Conservation (phyloP, 2,113 vertebrate species). For the Callopanchax toddi region DNA sequence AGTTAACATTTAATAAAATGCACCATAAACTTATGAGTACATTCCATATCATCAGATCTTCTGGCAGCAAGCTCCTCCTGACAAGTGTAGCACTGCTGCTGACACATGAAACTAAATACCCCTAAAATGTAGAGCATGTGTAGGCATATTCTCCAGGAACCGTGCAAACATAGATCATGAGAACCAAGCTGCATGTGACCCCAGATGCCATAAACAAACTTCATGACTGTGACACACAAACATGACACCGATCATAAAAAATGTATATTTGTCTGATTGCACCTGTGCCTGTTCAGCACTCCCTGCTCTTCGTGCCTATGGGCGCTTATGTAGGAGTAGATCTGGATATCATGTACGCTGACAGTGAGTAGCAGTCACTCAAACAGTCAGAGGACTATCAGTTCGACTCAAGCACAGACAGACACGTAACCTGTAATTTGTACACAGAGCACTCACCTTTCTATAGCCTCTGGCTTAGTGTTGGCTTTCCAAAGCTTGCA, state of each 20-base stretch:
- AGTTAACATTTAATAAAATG: too few relatives aligned
- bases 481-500: slow-evolving; percentile 62
- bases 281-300: slow-evolving; percentile 65
- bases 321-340: slow-evolving; percentile 10
- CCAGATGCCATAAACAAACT: slow-evolving; percentile 68
- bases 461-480: slow-evolving; percentile 68
- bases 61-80: slow-evolving; percentile 60
- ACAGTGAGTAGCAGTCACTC: slow-evolving; percentile 31
- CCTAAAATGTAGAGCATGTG: slow-evolving; percentile 78
- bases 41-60: slow-evolving; percentile 11
- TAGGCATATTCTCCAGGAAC: slow-evolving; percentile 71
- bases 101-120: slow-evolving; percentile 73
- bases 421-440: slow-evolving; percentile 78
- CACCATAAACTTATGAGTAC: too few relatives aligned
- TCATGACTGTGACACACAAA: slow-evolving; percentile 60
- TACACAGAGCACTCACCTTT: slow-evolving; percentile 60
- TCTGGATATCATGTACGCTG: slow-evolving; percentile 35
- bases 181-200: slow-evolving; percentile 67
- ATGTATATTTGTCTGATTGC: slow-evolving; percentile 51
- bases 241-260: slow-evolving; percentile 71
- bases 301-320: slow-evolving; percentile 12
- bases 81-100: slow-evolving; percentile 55
- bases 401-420: slow-evolving; percentile 61
- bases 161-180: slow-evolving; percentile 65
- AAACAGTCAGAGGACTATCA: slow-evolving; percentile 41